phyloP scores from a whole-genome alignment of 2,797 vertebrate genomes.

The Crenuchus spilurus region DNA sequence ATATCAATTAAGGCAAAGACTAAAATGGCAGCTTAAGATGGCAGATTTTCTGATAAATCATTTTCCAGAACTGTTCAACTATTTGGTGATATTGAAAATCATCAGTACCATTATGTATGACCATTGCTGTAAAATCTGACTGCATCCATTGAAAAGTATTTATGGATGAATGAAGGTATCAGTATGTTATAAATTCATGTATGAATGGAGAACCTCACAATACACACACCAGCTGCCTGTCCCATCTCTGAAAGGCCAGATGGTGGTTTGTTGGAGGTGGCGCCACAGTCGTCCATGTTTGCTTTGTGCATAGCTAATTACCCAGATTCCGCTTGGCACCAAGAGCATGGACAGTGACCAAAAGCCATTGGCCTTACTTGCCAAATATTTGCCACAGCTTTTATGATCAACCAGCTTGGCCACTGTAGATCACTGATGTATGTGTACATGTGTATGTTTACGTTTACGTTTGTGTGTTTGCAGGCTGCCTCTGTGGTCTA shows the following conservation, averaged over 20 bases:
- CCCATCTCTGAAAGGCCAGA: slow-evolving; percentile 67
- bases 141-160: background rate
- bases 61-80: no score
- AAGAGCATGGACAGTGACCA: slow-evolving; percentile 51
- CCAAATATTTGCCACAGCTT: slow-evolving; percentile 41
- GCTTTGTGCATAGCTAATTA: slow-evolving; percentile 75
- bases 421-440: slow-evolving; percentile 41
- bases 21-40: no score
- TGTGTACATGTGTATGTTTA: slow-evolving; percentile 62
- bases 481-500: slow-evolving; percentile 82
- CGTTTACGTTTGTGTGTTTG: slow-evolving; percentile 57
- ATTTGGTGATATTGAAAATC: no score
- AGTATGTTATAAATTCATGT: background rate
- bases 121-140: no score
- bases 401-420: background rate
- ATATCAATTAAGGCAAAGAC: no score
- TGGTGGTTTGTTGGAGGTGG: slow-evolving; percentile 71
- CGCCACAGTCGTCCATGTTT: slow-evolving; percentile 73
- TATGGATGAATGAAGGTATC: slow-evolving; percentile 4
- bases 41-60: no score
- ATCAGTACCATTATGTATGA: no score
- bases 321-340: slow-evolving; percentile 50
- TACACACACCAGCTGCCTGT: slow-evolving; percentile 31
- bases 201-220: slow-evolving; percentile 22
- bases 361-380: slow-evolving; percentile 19